phyloP scores from a whole-genome alignment of 2,888 invertebrate genomes.

The Platynereis dumerilii region DNA sequence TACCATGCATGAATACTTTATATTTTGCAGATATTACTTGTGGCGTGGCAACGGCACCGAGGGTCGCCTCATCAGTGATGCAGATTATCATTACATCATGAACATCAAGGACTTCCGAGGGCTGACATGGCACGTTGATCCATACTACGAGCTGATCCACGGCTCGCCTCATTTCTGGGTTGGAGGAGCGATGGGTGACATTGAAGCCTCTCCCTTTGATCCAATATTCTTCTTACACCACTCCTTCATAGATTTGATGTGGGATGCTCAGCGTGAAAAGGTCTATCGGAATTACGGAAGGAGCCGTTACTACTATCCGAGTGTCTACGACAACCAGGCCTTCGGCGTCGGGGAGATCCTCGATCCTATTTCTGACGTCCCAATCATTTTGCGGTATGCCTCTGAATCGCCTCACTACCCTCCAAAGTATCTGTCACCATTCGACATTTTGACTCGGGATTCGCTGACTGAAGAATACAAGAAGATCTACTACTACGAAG shows the following conservation, averaged over 20 bases:
- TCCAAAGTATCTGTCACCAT: background rate
- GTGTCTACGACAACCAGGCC: background rate
- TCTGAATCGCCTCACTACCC: background rate
- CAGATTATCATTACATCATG: too few species aligned
- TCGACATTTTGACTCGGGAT: background rate
- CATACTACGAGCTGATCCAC: too few species aligned
- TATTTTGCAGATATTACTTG: too few species aligned
- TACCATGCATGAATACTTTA: too few species aligned
- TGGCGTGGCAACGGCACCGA: too few species aligned
- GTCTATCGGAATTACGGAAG: background rate
- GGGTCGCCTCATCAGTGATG: too few species aligned
- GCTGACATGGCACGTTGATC: too few species aligned
- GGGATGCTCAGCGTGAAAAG: background rate
- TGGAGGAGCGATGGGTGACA: background rate
- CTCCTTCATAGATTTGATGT: background rate
- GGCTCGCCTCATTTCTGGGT: background rate
- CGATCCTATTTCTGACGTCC: background rate
- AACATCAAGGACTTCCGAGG: too few species aligned
- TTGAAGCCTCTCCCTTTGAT: background rate
- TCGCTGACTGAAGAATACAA: background rate
- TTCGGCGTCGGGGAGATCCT: background rate
- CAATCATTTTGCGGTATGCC: too few species aligned
- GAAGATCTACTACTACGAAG: background rate
- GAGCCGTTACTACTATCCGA: background rate
- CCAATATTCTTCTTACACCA: conserved; percentile 1